phyloP scores from a whole-genome alignment of 2,888 invertebrate species.

The Calephelis perditalis region DNA sequence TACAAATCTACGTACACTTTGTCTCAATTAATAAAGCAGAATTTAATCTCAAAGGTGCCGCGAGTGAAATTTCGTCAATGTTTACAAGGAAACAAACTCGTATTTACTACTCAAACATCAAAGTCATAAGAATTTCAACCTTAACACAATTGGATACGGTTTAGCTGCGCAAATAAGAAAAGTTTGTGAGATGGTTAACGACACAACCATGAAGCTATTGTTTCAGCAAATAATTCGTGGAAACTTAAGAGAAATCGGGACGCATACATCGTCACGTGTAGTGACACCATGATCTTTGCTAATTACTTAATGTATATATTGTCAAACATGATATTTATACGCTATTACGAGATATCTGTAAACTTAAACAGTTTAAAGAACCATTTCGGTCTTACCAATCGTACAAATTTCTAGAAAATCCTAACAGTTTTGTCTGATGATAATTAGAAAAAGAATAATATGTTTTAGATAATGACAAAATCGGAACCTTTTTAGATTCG shows the following conservation, averaged over 20 bases:
- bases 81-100: conserved; percentile 45
- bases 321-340: no score
- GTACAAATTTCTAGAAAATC: no score
- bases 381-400: no score
- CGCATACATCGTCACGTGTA: conserved; percentile 50
- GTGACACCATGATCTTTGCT: conserved; percentile 35
- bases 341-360: no score
- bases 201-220: conserved; percentile 64
- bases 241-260: conserved; percentile 67
- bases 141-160: conserved; percentile 32
- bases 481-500: no score
- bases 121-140: conserved; percentile 32
- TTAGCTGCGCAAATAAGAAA: conserved; percentile 19
- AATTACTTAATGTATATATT: not conserved
- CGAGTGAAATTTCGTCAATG: conserved; percentile 57
- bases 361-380: no score
- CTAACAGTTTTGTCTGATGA: no score
- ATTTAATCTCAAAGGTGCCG: conserved; percentile 71
- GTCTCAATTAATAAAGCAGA: conserved; percentile 62
- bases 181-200: conserved; percentile 38
- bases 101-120: conserved; percentile 20
- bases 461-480: no score
- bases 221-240: conserved; percentile 73
- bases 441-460: no score
- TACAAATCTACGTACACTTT: conserved; percentile 64